Percentiles rank a stretch among this genome's conserved stretches.
These are phyloP conservation scores for Aphodius sticticus DNA, from an alignment of 2,888 invertebrate genomes.

Conservation along the genomic window DNA sequence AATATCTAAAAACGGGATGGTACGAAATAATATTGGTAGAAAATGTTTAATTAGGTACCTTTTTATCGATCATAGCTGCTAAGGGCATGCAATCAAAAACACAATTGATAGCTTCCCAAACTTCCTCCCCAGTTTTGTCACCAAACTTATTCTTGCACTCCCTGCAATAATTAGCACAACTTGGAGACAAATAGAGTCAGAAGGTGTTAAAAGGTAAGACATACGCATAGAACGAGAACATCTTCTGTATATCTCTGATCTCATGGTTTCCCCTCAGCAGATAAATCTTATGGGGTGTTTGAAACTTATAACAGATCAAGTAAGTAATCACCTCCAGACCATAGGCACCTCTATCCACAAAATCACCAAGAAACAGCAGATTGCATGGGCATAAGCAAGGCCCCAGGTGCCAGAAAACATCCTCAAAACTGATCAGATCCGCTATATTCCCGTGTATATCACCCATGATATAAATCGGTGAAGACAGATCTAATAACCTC, in stretches of 20 bases:
- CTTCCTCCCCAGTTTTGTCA: conserved; percentile 65
- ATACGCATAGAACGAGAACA: conserved; percentile 75
- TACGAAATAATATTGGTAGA: conserved; percentile 11
- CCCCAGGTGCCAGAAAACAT: conserved; percentile 74
- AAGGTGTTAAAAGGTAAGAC: not conserved
- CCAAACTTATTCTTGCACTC: conserved; percentile 77
- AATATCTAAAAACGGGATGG: conserved; percentile 65
- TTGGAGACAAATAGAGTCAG: not conserved
- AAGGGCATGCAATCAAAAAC: conserved; percentile 78
- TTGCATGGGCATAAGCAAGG: conserved; percentile 69
- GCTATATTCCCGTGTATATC: conserved; percentile 79
- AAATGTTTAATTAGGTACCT: conserved; percentile 57
- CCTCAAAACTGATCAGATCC: conserved; percentile 74
- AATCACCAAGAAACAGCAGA: conserved; percentile 79
- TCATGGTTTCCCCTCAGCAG: conserved; percentile 80
- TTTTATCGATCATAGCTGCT: conserved; percentile 77
- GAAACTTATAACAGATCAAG: conserved; percentile 74
- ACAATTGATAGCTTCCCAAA: conserved; percentile 76
- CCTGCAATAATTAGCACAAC: conserved; percentile 56
- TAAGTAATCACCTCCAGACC: conserved; percentile 76
- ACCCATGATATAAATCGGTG: conserved; percentile 68
- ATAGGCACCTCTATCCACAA: conserved; percentile 75
- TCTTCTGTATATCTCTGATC: conserved; percentile 75
- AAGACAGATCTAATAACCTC: conserved; percentile 62
- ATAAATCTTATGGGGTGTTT: conserved; percentile 69